Base-by-base conservation (phyloP, 2,797 vertebrate species). In the Liasis olivaceus region DNA sequence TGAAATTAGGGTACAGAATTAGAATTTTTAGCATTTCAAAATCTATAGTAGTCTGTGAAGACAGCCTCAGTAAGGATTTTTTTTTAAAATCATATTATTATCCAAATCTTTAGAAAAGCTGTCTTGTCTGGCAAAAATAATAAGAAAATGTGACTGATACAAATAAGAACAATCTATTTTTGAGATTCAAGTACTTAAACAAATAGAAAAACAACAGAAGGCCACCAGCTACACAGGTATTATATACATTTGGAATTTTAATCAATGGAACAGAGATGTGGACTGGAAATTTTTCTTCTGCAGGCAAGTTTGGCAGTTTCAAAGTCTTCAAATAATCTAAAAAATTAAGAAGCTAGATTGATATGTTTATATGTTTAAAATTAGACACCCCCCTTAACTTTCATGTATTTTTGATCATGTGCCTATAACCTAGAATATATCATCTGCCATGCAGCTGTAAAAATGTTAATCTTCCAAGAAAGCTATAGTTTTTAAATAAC, bases 401-500 rank as follows among this genome's bases (percentile, higher is more conserved):
- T 69, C 14, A 69, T 6, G n/a, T n/a, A 69, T 31, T 31, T 69
- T 17, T 69, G n/a, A 31, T 69, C 2, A 1, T 31, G 13, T 69
- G 66, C 14, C 6, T 31, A 69, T 69, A 17, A 69, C 31, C 66
- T 31, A 31, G 13, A 87, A 85, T 20, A 90, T 5, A 24, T n/a
- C 69, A 92, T 26, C 36, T 77, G 31, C 9, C 62, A n/a, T 13
- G n/a, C 8, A 31, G 58, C 62, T 66, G 31, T 86, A 56, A 89
- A 12, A 77, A 51, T 77, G 8, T 89, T 60, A 85, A 86, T 47
- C 56, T 89, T 85, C 47, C 66, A 63, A 89, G 26, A 60, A 90
- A 69, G 12, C 54, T n/a, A 93, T 89, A 26, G 54, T 86, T 86
- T 85, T 42, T 54, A 31, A 90, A 93, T 31, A 89, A 20, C 54